Percentiles rank a stretch among this genome's conserved stretches.
These are phyloP conservation scores for Cepphus grylle DNA, from an alignment of 2,113 vertebrate species.

Conservation along the genomic window DNA sequence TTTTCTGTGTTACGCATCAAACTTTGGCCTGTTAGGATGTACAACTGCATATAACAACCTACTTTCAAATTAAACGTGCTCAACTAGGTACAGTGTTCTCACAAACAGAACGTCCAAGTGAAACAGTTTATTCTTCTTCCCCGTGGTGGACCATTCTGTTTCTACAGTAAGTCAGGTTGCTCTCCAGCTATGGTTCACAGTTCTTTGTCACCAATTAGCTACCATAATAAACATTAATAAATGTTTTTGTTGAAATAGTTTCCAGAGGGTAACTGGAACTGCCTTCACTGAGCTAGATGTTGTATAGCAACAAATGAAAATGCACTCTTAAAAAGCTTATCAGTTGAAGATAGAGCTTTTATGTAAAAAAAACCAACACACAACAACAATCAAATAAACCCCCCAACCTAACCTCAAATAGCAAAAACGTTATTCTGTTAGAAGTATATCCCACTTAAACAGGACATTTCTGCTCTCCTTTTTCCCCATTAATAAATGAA, in stretches of 20 bases:
- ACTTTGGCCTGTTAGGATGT: background rate
- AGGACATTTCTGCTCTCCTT: background rate
- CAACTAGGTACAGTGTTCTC: background rate
- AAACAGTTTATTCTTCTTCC: background rate
- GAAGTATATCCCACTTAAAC: background rate
- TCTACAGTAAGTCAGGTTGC: background rate
- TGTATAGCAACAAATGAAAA: background rate
- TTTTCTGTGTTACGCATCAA: background rate
- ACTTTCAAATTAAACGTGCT: conserved; percentile 40
- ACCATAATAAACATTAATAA: background rate
- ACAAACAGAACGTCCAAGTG: background rate
- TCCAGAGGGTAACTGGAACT: background rate
- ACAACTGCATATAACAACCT: conserved; percentile 12
- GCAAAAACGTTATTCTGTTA: background rate
- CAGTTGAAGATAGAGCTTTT: background rate
- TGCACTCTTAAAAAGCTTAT: background rate
- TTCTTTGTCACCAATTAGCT: background rate
- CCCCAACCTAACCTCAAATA: background rate
- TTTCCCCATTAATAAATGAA: background rate
- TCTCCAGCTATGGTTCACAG: background rate
- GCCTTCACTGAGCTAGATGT: background rate
- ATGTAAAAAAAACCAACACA: background rate
- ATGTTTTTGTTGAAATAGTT: background rate
- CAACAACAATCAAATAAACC: background rate
- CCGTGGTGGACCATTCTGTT: background rate